Evolutionary conservation across 37 sponge, comb jelly and placozoan genomes (phyloP).

Genomic region (Crambe crambe): DNA sequence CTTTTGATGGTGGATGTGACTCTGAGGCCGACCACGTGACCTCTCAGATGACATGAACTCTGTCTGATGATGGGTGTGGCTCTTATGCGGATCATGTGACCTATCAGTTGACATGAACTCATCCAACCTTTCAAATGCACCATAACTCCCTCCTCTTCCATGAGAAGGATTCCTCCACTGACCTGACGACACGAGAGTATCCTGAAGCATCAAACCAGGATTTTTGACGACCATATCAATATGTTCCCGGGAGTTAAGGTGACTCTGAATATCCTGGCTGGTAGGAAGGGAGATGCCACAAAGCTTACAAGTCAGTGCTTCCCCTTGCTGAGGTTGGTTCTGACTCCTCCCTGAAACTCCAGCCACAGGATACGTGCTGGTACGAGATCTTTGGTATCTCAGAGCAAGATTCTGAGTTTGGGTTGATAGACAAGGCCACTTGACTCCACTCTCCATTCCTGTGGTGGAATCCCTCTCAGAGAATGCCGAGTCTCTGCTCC

Average conservation of each 20-base stretch:
- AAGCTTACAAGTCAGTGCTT: not conserved
- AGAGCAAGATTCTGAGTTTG: not conserved
- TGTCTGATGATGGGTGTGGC: too few relatives aligned
- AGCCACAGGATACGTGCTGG: not conserved
- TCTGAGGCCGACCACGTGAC: too few relatives aligned
- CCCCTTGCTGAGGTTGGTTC: not conserved
- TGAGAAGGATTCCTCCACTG: too few relatives aligned
- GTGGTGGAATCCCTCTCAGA: not conserved
- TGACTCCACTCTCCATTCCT: not conserved
- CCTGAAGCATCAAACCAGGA: not conserved
- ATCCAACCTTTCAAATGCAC: too few relatives aligned
- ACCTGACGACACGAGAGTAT: not conserved
- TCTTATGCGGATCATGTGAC: too few relatives aligned
- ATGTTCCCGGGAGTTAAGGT: not conserved
- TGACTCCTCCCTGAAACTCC: not conserved
- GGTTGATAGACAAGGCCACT: not conserved
- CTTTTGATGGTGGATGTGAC: too few relatives aligned
- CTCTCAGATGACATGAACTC: too few relatives aligned
- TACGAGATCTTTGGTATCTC: not conserved
- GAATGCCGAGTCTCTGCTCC: too few relatives aligned
- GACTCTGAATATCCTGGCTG: not conserved
- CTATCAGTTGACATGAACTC: too few relatives aligned
- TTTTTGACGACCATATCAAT: not conserved
- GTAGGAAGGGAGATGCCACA: not conserved
- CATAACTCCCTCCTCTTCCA: too few relatives aligned